Evolutionary conservation across 2,888 invertebrate genomes (phyloP).

Genomic region (Brachylomia viminalis): DNA sequence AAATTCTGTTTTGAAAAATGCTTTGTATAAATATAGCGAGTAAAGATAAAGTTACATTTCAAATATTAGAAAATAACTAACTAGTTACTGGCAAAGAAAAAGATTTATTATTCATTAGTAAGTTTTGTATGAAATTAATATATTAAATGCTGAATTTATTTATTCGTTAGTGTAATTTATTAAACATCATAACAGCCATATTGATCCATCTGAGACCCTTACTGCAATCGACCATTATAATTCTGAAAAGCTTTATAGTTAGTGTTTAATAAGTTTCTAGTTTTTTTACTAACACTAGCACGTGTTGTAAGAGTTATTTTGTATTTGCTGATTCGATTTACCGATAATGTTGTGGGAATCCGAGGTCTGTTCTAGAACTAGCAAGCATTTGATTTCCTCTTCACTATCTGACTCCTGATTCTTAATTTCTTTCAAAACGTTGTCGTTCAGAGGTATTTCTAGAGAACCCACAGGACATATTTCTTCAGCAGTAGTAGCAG

Average conservation of each 20-base stretch:
- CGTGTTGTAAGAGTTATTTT: background rate
- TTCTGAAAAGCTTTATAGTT: background rate
- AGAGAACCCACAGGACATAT: background rate
- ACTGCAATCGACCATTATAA: background rate
- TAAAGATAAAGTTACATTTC: background rate
- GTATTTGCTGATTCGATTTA: constrained; percentile 22
- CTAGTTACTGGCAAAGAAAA: background rate
- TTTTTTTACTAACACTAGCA: background rate
- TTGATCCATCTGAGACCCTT: background rate
- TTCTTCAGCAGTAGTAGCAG: background rate
- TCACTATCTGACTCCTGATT: background rate
- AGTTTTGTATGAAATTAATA: background rate
- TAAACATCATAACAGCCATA: background rate
- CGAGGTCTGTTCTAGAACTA: background rate
- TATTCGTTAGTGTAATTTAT: background rate
- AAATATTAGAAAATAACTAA: background rate
- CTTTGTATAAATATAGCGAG: background rate
- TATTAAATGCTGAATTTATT: background rate
- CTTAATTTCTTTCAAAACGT: background rate
- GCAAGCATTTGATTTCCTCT: background rate
- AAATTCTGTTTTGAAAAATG: background rate
- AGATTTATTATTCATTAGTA: background rate
- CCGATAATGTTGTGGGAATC: background rate
- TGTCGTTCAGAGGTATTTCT: background rate
- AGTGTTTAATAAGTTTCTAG: background rate